These are phyloP conservation scores for Noctua comes DNA, from an alignment of 2,888 invertebrate genomes.

Conservation along the genomic window DNA sequence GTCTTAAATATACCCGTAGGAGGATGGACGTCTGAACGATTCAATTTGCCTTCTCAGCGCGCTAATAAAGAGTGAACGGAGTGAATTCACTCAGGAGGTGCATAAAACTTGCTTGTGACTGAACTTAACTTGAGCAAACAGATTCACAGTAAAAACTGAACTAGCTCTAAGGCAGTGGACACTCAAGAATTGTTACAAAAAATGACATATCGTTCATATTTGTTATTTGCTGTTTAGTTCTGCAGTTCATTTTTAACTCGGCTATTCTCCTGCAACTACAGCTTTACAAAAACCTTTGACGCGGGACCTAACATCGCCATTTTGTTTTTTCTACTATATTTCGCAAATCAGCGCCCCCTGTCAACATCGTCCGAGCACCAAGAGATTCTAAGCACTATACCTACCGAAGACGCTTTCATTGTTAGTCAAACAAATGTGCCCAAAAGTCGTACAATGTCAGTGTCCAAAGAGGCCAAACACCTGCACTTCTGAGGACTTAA, in stretches of 20 bases:
- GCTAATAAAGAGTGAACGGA: conserved; percentile 62
- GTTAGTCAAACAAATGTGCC: no score
- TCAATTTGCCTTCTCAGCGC: conserved; percentile 60
- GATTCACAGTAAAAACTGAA: conserved; percentile 69
- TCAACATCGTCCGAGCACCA: no score
- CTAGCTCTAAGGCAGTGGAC: conserved; percentile 70
- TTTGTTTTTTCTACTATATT: background rate
- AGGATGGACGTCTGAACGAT: conserved; percentile 26
- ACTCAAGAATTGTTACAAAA: conserved; percentile 16
- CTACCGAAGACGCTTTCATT: no score
- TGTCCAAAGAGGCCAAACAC: no score
- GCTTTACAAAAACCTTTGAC: background rate
- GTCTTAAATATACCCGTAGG: conserved; percentile 8
- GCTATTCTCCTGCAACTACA: background rate
- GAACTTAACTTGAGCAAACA: conserved; percentile 64
- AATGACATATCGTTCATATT: conserved; percentile 1
- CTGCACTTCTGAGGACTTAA: no score
- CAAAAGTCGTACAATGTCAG: no score
- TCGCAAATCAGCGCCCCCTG: no score
- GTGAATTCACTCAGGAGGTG: conserved; percentile 65
- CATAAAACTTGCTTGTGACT: conserved; percentile 66
- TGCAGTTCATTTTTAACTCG: background rate
- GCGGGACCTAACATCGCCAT: background rate
- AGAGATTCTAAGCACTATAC: no score
- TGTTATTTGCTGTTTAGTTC: background rate